These are phyloP conservation scores for Hyperoplus immaculatus DNA, from an alignment of 2,797 vertebrate genomes.

Conservation along the genomic window DNA sequence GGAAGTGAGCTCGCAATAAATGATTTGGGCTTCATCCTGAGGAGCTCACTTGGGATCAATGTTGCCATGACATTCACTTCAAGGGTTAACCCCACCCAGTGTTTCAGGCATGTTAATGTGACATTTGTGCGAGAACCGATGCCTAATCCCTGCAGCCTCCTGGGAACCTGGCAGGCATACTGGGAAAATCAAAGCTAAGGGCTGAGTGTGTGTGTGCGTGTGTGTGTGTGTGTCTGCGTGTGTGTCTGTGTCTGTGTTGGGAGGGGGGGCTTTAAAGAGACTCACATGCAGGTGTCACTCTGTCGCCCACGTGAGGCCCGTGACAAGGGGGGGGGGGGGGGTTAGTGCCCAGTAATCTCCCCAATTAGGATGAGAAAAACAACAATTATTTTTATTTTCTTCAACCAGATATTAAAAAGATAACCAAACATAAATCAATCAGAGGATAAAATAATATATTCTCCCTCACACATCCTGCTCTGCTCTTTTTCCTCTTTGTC, in stretches of 20 bases:
- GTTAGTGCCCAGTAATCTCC: constrained; percentile 53
- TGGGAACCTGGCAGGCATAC: constrained; percentile 50
- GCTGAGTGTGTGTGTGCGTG: not conserved
- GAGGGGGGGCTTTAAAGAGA: constrained; percentile 1
- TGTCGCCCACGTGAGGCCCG: constrained; percentile 52
- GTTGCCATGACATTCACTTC: constrained; percentile 68
- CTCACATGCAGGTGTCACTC: constrained; percentile 69
- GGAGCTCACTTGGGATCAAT: constrained; percentile 48
- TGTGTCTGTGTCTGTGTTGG: too few relatives aligned
- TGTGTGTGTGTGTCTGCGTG: too few relatives aligned
- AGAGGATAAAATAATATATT: constrained; percentile 59
- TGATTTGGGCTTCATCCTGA: constrained; percentile 29
- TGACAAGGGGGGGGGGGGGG: constrained; percentile 9
- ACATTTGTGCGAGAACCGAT: constrained; percentile 63
- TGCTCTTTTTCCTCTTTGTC: constrained; percentile 53
- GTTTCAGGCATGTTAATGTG: constrained; percentile 72
- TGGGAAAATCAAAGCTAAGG: constrained; percentile 55
- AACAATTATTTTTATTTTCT: constrained; percentile 60
- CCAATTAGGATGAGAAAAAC: constrained; percentile 14
- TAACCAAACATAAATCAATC: constrained; percentile 69
- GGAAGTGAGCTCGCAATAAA: constrained; percentile 29
- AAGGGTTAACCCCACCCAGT: constrained; percentile 38
- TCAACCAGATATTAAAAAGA: constrained; percentile 76
- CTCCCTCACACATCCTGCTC: constrained; percentile 36
- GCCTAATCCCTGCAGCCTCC: constrained; percentile 39